Evolutionary conservation across 2,888 invertebrate species (phyloP).

Genomic region (Tubulanus polymorphus): DNA sequence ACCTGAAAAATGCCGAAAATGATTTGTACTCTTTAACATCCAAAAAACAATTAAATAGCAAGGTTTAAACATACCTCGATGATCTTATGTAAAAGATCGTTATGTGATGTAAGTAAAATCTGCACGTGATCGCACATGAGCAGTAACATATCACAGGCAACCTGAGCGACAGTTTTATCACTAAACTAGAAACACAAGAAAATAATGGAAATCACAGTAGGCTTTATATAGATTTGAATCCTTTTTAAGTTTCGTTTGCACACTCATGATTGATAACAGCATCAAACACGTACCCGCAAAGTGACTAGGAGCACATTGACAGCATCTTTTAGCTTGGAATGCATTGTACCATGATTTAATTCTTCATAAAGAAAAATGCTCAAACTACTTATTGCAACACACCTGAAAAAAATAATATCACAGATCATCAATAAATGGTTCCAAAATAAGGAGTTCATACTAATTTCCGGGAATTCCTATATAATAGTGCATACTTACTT

Average conservation of each 20-base stretch:
- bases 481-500: constrained; percentile 57
- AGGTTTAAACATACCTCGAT: constrained; percentile 39
- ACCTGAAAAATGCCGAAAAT: too few relatives aligned
- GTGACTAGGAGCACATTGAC: constrained; percentile 66
- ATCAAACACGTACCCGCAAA: constrained; percentile 66
- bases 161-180: constrained; percentile 75
- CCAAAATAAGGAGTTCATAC: not conserved
- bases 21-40: not conserved
- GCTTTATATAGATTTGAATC: too few relatives aligned
- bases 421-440: not conserved
- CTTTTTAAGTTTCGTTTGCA: too few relatives aligned
- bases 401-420: constrained; percentile 31
- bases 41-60: not conserved
- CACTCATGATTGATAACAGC: too few relatives aligned
- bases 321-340: constrained; percentile 66
- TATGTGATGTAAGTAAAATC: constrained; percentile 67
- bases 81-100: constrained; percentile 67
- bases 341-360: constrained; percentile 60
- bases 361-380: constrained; percentile 72
- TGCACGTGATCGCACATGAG: constrained; percentile 76
- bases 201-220: too few relatives aligned
- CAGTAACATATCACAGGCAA: constrained; percentile 76
- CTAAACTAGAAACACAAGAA: constrained; percentile 61
- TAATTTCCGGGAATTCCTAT: not conserved
- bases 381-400: constrained; percentile 81